Conservation (phyloP, 1,140 invertebrate species). For the Hylyphantes graminicola region DNA sequence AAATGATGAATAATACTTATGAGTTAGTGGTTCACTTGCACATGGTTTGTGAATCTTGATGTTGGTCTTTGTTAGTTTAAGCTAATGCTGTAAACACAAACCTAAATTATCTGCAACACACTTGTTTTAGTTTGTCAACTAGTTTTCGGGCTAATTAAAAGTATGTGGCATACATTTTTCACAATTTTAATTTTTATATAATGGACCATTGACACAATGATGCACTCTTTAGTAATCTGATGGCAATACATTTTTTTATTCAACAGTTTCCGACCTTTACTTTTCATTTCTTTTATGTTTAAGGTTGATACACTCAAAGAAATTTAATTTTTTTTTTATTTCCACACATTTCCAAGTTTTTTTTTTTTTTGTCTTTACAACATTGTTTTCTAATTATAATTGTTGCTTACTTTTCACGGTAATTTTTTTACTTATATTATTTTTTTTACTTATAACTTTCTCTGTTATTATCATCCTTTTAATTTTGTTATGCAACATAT, state of each 20-base stretch:
- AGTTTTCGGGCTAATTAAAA: background rate
- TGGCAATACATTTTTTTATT: constrained; percentile 27
- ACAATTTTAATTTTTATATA: background rate
- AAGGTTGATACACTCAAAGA: too few species aligned
- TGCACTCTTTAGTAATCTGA: constrained; percentile 70
- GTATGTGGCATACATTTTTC: constrained; percentile 25
- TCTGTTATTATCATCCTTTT: background rate
- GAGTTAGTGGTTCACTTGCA: constrained; percentile 20
- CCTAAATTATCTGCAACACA: constrained; percentile 35
- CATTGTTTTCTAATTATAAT: too few species aligned
- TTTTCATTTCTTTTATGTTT: background rate
- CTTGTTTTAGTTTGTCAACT: background rate
- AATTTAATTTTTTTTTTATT: too few species aligned
- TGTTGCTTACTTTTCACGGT: background rate
- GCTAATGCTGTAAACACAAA: constrained; percentile 56
- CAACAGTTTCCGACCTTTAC: background rate
- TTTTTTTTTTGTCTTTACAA: too few species aligned
- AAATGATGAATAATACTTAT: constrained; percentile 45
- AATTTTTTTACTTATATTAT: background rate
- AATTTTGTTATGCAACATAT: background rate
- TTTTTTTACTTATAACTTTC: background rate
- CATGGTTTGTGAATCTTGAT: constrained; percentile 60
- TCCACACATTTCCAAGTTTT: too few species aligned
- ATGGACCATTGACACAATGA: constrained; percentile 49
- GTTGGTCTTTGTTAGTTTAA: background rate